Conservation (phyloP, 2,113 vertebrate genomes). For the Calyptommatus sinebrachiatus region DNA sequence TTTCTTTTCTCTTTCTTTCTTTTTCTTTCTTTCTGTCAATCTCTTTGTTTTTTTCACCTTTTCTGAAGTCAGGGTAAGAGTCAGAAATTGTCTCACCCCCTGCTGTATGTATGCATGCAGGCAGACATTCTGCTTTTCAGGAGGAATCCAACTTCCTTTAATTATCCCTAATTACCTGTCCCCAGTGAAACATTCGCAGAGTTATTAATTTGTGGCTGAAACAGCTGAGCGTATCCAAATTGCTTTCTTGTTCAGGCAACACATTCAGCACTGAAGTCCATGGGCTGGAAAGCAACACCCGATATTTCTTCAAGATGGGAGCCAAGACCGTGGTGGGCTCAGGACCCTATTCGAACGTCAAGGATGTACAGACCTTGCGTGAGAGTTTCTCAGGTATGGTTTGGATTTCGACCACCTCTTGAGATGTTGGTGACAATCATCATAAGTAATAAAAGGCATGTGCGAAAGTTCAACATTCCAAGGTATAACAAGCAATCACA, state of each 20-base stretch:
- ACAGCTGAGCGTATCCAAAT: neutral
- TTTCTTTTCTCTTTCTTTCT: too few relatives aligned
- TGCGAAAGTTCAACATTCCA: too few relatives aligned
- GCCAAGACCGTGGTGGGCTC: slow-evolving; percentile 88
- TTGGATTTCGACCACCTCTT: neutral
- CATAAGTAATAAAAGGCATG: too few relatives aligned
- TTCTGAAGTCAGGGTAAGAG: neutral
- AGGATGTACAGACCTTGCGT: slow-evolving; percentile 84
- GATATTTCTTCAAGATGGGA: slow-evolving; percentile 94
- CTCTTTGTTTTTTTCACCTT: neutral
- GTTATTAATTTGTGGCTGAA: neutral
- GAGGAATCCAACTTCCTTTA: neutral
- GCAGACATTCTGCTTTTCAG: too few relatives aligned
- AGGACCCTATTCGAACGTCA: slow-evolving; percentile 87
- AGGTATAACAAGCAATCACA: too few relatives aligned
- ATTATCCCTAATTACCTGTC: too few relatives aligned
- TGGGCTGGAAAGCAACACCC: slow-evolving; percentile 83
- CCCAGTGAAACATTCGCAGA: neutral
- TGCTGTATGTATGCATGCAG: neutral
- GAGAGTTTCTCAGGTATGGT: slow-evolving; percentile 74
- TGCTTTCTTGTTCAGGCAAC: slow-evolving; percentile 74
- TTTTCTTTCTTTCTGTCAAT: neutral
- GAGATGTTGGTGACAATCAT: too few relatives aligned
- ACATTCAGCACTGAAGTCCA: slow-evolving; percentile 86
- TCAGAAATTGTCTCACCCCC: neutral